These are phyloP conservation scores for Parthenolecanium corni DNA, from an alignment of 2,888 invertebrate species.

Conservation along the genomic window DNA sequence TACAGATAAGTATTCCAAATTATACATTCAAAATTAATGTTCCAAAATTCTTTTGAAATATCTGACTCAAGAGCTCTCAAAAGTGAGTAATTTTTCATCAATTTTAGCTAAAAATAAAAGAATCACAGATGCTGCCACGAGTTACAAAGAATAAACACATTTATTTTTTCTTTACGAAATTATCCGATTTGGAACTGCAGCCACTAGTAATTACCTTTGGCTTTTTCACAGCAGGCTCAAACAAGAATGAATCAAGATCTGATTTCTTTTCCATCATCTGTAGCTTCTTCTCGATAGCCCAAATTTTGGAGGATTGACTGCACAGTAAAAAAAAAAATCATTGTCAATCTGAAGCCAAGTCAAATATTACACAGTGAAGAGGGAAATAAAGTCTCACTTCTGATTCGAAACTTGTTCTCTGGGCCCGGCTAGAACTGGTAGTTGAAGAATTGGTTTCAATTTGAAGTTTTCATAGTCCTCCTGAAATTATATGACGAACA, in stretches of 20 bases:
- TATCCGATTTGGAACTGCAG: too few species aligned
- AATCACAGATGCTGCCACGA: too few species aligned
- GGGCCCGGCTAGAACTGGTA: constrained; percentile 44
- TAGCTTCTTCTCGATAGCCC: constrained; percentile 77
- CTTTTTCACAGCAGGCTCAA: constrained; percentile 13
- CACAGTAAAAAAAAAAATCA: constrained; percentile 30
- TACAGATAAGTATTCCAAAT: too few species aligned
- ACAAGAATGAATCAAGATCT: constrained; percentile 16
- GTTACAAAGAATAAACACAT: too few species aligned
- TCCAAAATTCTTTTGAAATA: too few species aligned
- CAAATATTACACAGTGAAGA: not conserved
- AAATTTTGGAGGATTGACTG: constrained; percentile 68
- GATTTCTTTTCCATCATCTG: constrained; percentile 54
- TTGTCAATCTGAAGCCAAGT: not conserved
- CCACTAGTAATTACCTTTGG: constrained; percentile 13
- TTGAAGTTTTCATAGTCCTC: constrained; percentile 65
- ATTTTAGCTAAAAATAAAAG: too few species aligned
- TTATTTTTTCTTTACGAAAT: too few species aligned
- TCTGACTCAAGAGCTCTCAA: too few species aligned
- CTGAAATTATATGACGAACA: constrained; percentile 39
- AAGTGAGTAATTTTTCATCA: too few species aligned
- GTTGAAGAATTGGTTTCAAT: constrained; percentile 51
- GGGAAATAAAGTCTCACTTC: not conserved
- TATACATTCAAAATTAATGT: too few species aligned
- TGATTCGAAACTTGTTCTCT: not conserved